phyloP scores from a whole-genome alignment of 2,113 vertebrate genomes.

The Orycteropus afer region DNA sequence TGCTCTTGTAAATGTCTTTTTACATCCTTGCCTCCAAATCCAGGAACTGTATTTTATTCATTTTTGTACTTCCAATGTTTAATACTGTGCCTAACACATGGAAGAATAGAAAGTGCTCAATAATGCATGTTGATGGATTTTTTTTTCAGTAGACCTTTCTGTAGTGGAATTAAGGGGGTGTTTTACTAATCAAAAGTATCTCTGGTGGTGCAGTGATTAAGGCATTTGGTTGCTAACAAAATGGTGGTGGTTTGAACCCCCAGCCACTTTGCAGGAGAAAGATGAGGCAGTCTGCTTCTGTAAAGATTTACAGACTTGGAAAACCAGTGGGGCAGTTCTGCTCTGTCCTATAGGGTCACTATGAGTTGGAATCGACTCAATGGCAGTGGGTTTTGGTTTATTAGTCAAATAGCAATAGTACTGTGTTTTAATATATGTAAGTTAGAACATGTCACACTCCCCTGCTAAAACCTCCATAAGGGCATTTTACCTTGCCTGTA shows the following conservation, averaged over 20 bases:
- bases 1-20: conserved; percentile 13
- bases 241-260: too few relatives aligned
- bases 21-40: neutral
- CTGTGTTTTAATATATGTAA: neutral
- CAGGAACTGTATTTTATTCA: conserved; percentile 2
- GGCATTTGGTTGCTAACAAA: too few relatives aligned
- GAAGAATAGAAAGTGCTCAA: neutral
- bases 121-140: conserved; percentile 1
- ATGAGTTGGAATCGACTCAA: neutral
- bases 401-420: neutral
- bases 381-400: too few relatives aligned
- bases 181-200: too few relatives aligned
- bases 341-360: neutral
- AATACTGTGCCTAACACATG: neutral
- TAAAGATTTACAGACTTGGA: too few relatives aligned
- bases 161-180: neutral
- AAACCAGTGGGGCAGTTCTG: neutral
- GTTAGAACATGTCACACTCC: neutral
- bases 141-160: neutral
- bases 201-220: too few relatives aligned
- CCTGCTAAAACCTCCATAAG: neutral
- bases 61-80: neutral
- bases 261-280: too few relatives aligned
- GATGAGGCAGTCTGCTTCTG: too few relatives aligned
- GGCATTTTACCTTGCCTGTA: neutral